phyloP scores from a whole-genome alignment of 2,113 vertebrate species.

The Oenanthe melanoleuca region DNA sequence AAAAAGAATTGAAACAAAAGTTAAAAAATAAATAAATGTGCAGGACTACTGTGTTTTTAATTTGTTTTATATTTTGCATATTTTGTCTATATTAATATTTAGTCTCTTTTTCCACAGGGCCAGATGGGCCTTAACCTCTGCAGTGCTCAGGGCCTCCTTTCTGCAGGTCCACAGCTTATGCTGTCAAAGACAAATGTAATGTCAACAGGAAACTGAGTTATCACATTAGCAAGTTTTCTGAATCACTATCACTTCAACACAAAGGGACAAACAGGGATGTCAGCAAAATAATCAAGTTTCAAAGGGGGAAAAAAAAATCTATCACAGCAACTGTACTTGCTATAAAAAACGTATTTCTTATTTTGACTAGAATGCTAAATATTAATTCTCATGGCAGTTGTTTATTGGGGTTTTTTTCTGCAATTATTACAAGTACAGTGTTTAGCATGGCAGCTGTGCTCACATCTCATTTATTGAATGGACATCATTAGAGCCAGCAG shows the following conservation, averaged over 20 bases:
- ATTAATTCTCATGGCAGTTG: neutral
- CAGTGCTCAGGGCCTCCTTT: neutral
- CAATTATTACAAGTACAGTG: slow-evolving; percentile 36
- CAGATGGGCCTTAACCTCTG: neutral
- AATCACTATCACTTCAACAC: neutral
- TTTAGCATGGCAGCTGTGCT: slow-evolving; percentile 21
- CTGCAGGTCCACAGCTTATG: neutral
- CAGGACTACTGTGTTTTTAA: neutral
- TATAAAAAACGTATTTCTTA: neutral
- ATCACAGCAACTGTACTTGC: neutral
- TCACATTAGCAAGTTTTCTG: neutral
- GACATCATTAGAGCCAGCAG: slow-evolving; percentile 73
- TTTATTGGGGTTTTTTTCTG: neutral
- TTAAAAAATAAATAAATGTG: neutral
- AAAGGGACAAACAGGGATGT: neutral
- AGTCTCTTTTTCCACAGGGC: neutral
- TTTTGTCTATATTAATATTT: neutral
- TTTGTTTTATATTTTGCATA: neutral
- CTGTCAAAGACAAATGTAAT: neutral
- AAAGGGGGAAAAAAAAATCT: neutral
- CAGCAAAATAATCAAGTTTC: neutral
- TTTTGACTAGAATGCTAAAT: neutral
- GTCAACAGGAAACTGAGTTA: neutral
- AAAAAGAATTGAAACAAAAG: neutral
- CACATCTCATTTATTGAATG: slow-evolving; percentile 49